phyloP scores from a whole-genome alignment of 1,140 invertebrate species.

The Anadara kagoshimensis region DNA sequence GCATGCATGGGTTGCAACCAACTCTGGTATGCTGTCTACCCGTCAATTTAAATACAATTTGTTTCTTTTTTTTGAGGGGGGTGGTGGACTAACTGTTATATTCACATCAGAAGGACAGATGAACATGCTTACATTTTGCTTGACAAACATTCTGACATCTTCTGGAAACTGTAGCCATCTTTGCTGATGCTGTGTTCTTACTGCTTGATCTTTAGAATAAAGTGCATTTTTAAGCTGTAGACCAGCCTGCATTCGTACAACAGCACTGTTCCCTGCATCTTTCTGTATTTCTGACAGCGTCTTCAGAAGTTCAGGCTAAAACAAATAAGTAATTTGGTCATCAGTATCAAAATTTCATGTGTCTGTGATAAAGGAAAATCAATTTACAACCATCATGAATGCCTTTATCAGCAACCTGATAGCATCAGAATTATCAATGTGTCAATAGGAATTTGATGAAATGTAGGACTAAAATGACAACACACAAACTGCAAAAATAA shows the following conservation, averaged over 20 bases:
- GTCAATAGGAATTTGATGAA: no score
- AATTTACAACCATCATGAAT: no score
- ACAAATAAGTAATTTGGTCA: slow-evolving; percentile 48
- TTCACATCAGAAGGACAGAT: not conserved
- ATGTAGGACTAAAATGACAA: no score
- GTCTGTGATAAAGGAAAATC: not conserved
- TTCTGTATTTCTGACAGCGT: slow-evolving; percentile 94
- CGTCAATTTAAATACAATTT: no score
- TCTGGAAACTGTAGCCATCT: slow-evolving; percentile 93
- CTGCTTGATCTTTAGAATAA: slow-evolving; percentile 92
- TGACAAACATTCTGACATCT: slow-evolving; percentile 90
- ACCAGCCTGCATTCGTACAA: slow-evolving; percentile 97
- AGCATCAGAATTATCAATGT: no score
- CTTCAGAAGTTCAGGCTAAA: slow-evolving; percentile 92
- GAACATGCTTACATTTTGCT: slow-evolving; percentile 90
- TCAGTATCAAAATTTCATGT: not conserved
- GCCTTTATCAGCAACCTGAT: no score
- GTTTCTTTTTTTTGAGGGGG: no score
- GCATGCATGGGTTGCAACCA: no score
- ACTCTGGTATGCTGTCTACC: no score
- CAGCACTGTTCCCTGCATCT: slow-evolving; percentile 90
- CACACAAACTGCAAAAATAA: no score
- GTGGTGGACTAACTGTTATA: no score
- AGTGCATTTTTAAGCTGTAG: slow-evolving; percentile 99
- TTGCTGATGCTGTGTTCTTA: slow-evolving; percentile 90